A percentile compares a stretch with the other conserved stretches of the same genome.
Conservation (phyloP, 2,113 vertebrate genomes). For the Muntiacus reevesi region DNA sequence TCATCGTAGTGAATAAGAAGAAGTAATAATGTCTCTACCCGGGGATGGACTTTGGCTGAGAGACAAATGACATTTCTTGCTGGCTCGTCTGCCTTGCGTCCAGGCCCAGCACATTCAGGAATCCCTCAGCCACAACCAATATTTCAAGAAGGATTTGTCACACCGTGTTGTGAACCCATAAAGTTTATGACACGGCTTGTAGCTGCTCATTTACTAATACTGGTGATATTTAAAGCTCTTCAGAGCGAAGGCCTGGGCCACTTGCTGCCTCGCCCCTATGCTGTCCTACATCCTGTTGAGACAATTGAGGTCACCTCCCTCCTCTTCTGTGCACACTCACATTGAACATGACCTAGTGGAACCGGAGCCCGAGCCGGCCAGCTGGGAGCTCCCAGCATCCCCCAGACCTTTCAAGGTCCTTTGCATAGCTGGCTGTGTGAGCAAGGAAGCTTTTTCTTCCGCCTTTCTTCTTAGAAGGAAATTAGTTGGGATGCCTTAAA, state of each 20-base stretch:
- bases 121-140: conserved; percentile 63
- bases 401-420: background rate
- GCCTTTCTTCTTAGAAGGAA: conserved; percentile 48
- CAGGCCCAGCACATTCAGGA: conserved; percentile 12
- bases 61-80: conserved; percentile 41
- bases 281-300: conserved; percentile 54
- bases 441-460: conserved; percentile 14
- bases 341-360: conserved; percentile 27
- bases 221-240: conserved; percentile 39
- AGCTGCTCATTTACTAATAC: conserved; percentile 48
- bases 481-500: conserved; percentile 27
- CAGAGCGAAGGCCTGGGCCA: background rate
- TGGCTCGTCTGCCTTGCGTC: background rate
- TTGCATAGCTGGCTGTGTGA: conserved; percentile 14
- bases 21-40: background rate
- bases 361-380: background rate
- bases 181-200: conserved; percentile 33
- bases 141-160: conserved; percentile 66
- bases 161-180: conserved; percentile 43
- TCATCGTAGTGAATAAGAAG: conserved; percentile 23
- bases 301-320: conserved; percentile 49
- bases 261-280: background rate
- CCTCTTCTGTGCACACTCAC: background rate
- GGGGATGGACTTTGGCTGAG: conserved; percentile 44
- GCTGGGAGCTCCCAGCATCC: conserved; percentile 26